Base-by-base conservation (phyloP, 2,888 invertebrate genomes). In the Nyleta sp. region DNA sequence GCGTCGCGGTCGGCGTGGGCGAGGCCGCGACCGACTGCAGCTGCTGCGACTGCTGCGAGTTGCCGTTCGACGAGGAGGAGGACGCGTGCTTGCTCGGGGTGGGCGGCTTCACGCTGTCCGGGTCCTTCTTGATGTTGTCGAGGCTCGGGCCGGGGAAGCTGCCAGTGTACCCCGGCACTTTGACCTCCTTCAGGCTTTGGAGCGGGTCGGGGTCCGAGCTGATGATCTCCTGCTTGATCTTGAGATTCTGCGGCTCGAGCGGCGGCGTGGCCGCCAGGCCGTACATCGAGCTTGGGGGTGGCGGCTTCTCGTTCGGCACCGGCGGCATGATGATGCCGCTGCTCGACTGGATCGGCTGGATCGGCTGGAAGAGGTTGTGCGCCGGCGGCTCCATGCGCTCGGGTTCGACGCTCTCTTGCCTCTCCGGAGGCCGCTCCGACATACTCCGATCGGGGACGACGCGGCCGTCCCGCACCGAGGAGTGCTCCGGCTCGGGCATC, bases 151-250 rank as follows among this genome's bases (percentile, higher is more conserved):
- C 95, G 48, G 93, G 91, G 86, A 94, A 94, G 55, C 93, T 92
- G 46, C 93, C 92, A 72, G 94, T 93, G 86, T 94, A 94, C 33
- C 95, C 95, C 38, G 95, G 95, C 7, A 95, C 95, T 92, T 95
- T 95, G 0, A 96, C 95, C 89, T 95, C 95, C 87, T 95, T 95
- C 7, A 96, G 91, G 81, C 95, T 95, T 86, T 96, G 95, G 80
- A 96, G 88, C 2, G 96, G 96, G 91, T 96, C 95, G 22, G 93
- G 90, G 62, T 92, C 91, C 70, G 91, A 91, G 73, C 91, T 91
- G 50, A 93, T 91, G 60, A 93, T 92, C 89, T 95, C 95, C 84
- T 95, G 94, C 85, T 95, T 95, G 31, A 95, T 94, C 87, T 95
- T 95, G 65, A 95, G 91, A 88, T 95, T 95, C 86, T 95, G 95